phyloP scores from a whole-genome alignment of 2,888 invertebrate genomes.

The Griposia aprilina region DNA sequence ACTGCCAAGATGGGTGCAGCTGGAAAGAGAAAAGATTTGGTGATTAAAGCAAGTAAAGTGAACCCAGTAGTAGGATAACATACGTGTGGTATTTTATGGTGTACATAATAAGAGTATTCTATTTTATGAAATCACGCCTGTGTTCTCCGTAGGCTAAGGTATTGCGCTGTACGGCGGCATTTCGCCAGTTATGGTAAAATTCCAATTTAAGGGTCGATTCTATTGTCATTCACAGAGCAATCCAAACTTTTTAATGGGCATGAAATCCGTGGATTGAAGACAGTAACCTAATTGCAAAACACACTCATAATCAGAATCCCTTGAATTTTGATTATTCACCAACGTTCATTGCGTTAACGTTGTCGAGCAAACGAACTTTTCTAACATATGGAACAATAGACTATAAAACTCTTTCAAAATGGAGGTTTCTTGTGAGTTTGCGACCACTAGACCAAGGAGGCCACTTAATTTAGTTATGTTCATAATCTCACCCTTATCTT shows the following conservation, averaged over 20 bases:
- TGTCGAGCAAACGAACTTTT: neutral
- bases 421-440: no score
- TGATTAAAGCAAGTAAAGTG: neutral
- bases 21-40: constrained; percentile 58
- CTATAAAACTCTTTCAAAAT: neutral
- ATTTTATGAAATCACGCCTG: neutral
- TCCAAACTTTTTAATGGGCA: no score
- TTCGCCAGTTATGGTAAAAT: neutral
- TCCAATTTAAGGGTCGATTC: neutral
- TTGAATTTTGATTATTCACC: neutral
- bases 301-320: neutral
- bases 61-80: neutral
- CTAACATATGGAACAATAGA: neutral
- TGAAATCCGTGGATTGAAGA: neutral
- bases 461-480: neutral
- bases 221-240: neutral
- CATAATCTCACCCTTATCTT: constrained; percentile 59
- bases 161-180: no score
- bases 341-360: neutral
- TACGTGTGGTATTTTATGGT: no score
- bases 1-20: constrained; percentile 69
- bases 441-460: neutral
- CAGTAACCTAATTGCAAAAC: neutral
- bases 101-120: no score
- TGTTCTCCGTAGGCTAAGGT: neutral